Percentiles rank a stretch among this genome's conserved stretches.
Evolutionary conservation across 2,888 invertebrate genomes (phyloP).

Genomic region (Diabrotica balteata): DNA sequence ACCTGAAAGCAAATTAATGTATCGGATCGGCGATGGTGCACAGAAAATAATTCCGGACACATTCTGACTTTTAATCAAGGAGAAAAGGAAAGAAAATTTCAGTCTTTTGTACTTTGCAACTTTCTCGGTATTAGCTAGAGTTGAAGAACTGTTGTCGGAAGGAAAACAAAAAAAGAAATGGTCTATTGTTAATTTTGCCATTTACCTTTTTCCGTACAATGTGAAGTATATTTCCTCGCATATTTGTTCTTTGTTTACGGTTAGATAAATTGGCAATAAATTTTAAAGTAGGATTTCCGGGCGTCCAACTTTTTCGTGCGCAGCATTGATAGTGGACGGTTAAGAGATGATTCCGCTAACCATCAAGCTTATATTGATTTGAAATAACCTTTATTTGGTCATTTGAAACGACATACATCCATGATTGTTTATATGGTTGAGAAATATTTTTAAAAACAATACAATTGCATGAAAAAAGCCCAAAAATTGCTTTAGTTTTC

Average conservation of each 20-base stretch:
- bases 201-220: conserved; percentile 9
- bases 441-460: no score
- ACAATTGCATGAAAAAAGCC: no score
- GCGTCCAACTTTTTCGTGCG: no score
- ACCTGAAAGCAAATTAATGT: conserved; percentile 13
- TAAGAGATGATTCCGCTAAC: no score
- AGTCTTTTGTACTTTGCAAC: neutral
- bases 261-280: conserved; percentile 13
- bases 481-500: no score
- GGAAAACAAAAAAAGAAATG: conserved; percentile 4
- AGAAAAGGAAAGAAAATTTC: neutral
- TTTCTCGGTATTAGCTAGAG: conserved; percentile 4
- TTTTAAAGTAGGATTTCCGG: neutral
- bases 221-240: neutral
- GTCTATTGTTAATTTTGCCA: conserved; percentile 5
- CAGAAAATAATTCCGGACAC: conserved; percentile 3
- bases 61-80: conserved; percentile 7
- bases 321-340: no score
- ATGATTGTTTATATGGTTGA: no score
- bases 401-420: no score
- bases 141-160: conserved; percentile 4
- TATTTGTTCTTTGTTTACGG: neutral
- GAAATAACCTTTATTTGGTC: no score
- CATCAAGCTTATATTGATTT: no score
- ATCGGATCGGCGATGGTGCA: neutral